Evolutionary conservation across 2,113 vertebrate species (phyloP).

Genomic region (Myotis brandtii): DNA sequence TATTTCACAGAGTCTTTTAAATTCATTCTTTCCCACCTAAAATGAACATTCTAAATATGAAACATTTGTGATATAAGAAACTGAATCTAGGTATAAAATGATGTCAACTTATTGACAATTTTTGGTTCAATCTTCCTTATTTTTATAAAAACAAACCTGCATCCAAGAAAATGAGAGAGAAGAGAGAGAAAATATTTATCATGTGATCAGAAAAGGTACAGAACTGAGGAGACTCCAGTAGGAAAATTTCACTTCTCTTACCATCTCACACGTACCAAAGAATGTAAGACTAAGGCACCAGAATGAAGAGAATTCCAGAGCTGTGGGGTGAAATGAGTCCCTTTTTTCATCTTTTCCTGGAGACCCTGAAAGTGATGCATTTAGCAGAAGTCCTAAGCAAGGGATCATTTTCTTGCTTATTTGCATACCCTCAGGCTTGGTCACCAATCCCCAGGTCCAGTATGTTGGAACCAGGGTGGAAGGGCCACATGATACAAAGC

Average conservation of each 20-base stretch:
- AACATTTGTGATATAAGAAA: conserved; percentile 17
- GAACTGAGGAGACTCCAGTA: background rate
- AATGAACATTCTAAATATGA: conserved; percentile 55
- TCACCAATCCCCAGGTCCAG: background rate
- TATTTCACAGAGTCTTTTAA: conserved; percentile 39
- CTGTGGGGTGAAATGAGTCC: background rate
- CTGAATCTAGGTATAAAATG: background rate
- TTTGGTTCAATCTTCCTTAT: background rate
- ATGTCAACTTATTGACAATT: background rate
- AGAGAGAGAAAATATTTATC: conserved; percentile 21
- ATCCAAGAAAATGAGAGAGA: conserved; percentile 20
- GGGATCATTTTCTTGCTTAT: background rate
- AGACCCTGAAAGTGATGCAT: background rate
- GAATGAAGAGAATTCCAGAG: background rate
- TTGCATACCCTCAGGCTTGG: background rate
- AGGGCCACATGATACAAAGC: background rate
- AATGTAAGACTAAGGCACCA: background rate
- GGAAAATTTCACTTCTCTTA: background rate
- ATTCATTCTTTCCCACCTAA: background rate
- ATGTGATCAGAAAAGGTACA: background rate
- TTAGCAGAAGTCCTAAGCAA: background rate
- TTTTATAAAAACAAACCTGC: background rate
- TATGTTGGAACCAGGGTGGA: background rate
- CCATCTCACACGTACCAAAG: background rate
- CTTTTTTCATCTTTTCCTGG: background rate